Base-by-base conservation (phyloP, 2,113 vertebrate species). In the Pungitius pungitius region DNA sequence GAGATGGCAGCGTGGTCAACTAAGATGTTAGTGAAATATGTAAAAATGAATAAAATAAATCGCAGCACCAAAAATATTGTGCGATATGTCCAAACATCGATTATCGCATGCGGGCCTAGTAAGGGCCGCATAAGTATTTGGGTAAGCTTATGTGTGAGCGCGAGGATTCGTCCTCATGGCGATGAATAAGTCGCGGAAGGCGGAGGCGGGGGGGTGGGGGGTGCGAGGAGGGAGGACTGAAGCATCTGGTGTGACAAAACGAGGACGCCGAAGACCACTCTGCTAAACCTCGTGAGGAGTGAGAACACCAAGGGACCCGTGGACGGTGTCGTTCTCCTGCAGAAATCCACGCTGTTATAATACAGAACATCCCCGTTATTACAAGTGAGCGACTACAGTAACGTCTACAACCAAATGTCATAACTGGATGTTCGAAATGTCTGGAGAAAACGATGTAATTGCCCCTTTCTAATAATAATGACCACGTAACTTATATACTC, bases 211-310 rank as follows among this genome's bases (percentile, higher is more conserved):
- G 54, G 58, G 42, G 78, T 58, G 76, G 47, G 67, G 33, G 4
- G 5, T 6, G 33, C 5, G 67, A 72, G 35, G 68, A 59, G 59
- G 57, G 45, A 73, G 39, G 66, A 69, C 60, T 42, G 68, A 82
- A 73, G 83, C 83, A 83, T 88, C 82, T 87, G 87, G 73, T 77
- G 83, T 83, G 85, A 82, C 68, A 87, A 84, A 71, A 7, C 4
- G 30, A 78, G 72, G 47, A 62, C n/a, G 22, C 81, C 35, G 77
- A 78, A 66, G 62, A 74, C 56, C 63, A 78, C 52, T 17, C 43
- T 47, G 66, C 69, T 52, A 70, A 0, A 8, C 66, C n/a, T 73
- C 66, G 14, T n/a, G 66, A 56, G 63, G 47, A 78, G 42, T 45
- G 64, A 37, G 58, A 63, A 70, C 51, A 54, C 37, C 65, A 62